Conservation (phyloP, 2,797 vertebrate species). For the Erpetoichthys calabaricus region DNA sequence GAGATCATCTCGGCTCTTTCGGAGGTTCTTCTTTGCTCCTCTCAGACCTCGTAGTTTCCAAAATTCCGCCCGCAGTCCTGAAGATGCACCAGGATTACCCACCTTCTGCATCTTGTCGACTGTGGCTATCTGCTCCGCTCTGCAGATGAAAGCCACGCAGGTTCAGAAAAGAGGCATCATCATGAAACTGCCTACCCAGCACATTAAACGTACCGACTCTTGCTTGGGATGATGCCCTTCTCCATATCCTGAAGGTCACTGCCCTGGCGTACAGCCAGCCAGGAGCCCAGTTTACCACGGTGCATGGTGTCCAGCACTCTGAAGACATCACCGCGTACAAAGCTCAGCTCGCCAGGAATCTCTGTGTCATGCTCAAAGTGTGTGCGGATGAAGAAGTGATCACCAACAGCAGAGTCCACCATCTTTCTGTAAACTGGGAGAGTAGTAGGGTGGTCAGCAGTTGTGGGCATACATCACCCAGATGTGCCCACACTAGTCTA, state of each 20-base stretch:
- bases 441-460: not conserved
- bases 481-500: not conserved
- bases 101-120: conserved; percentile 44
- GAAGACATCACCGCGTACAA: conserved; percentile 82
- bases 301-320: conserved; percentile 86
- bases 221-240: conserved; percentile 83
- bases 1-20: conserved; percentile 73
- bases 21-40: conserved; percentile 69
- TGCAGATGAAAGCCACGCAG: conserved; percentile 24
- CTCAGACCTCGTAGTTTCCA: conserved; percentile 90
- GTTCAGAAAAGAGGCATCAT: not conserved
- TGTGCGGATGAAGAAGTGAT: conserved; percentile 86
- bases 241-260: conserved; percentile 77
- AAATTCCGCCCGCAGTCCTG: conserved; percentile 75
- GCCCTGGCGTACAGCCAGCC: conserved; percentile 78
- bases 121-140: conserved; percentile 75
- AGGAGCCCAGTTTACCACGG: conserved; percentile 63
- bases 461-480: not conserved
- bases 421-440: conserved; percentile 79
- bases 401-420: conserved; percentile 65
- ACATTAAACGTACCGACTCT: conserved; percentile 46
- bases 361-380: conserved; percentile 86
- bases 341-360: conserved; percentile 52
- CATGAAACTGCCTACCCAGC: not conserved
- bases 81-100: conserved; percentile 2